These are phyloP conservation scores for Meles meles DNA, from an alignment of 2,113 vertebrate species.

Conservation along the genomic window DNA sequence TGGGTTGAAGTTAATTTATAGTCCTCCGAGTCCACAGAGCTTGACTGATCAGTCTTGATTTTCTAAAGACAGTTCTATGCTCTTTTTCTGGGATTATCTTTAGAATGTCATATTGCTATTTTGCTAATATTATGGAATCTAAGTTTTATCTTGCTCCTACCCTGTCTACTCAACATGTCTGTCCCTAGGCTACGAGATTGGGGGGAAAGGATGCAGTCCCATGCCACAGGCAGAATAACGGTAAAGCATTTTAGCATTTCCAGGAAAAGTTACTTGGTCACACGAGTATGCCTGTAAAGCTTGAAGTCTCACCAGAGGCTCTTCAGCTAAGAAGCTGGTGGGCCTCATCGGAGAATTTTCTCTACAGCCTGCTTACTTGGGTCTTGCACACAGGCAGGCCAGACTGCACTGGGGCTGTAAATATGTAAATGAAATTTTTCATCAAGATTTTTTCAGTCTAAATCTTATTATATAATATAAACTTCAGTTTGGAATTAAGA, in stretches of 20 bases:
- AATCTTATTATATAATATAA: neutral
- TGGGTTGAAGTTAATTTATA: neutral
- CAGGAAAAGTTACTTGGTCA: neutral
- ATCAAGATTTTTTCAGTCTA: neutral
- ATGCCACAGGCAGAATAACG: neutral
- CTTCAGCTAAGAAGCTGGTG: neutral
- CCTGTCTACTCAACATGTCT: neutral
- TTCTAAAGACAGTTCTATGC: neutral
- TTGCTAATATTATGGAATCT: neutral
- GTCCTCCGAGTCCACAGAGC: neutral
- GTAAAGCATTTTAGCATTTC: neutral
- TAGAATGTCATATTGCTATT: neutral
- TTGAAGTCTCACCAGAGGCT: neutral
- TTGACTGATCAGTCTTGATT: neutral
- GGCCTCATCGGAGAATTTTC: neutral
- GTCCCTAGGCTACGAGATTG: neutral
- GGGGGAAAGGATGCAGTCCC: neutral
- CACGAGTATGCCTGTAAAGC: neutral
- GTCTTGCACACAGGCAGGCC: neutral
- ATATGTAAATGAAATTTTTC: neutral
- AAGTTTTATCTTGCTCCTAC: neutral
- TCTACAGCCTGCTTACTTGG: neutral
- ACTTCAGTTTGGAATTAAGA: slow-evolving; percentile 40
- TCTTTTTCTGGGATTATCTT: slow-evolving; percentile 24
- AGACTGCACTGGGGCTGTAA: neutral